Percentiles rank a stretch among this genome's conserved stretches.
These are phyloP conservation scores for Deroplatys truncata DNA, from an alignment of 2,888 invertebrate species.

Conservation along the genomic window DNA sequence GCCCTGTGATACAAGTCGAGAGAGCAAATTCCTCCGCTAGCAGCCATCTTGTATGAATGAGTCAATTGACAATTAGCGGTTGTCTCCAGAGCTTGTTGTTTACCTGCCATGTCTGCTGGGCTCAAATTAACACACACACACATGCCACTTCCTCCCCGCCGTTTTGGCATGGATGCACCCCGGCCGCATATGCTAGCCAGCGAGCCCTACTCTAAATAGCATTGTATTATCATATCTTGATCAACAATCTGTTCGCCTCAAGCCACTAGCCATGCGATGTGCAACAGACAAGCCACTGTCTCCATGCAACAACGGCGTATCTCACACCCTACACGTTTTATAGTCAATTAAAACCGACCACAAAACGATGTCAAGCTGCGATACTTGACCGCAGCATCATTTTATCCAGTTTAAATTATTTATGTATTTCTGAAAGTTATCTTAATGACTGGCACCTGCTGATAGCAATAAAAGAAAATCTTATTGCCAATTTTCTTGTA, in stretches of 20 bases:
- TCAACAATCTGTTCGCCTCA: conserved; percentile 5
- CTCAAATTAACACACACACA: not conserved
- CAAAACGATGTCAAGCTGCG: too few relatives aligned
- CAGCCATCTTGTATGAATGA: not conserved
- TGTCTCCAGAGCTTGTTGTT: not conserved
- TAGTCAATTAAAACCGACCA: too few relatives aligned
- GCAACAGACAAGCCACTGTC: not conserved
- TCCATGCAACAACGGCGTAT: not conserved
- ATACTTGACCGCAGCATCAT: too few relatives aligned
- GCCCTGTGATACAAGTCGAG: too few relatives aligned
- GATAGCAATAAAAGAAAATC: too few relatives aligned
- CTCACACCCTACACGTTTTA: not conserved
- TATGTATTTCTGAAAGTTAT: too few relatives aligned
- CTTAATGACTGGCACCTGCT: too few relatives aligned
- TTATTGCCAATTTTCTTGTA: too few relatives aligned
- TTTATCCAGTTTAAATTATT: too few relatives aligned
- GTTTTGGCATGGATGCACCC: not conserved
- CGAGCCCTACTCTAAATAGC: not conserved
- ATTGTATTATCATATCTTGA: conserved; percentile 12
- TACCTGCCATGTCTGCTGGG: not conserved
- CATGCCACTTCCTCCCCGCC: not conserved
- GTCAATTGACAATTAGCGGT: not conserved
- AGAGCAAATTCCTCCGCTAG: too few relatives aligned
- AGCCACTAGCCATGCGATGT: conserved; percentile 3
- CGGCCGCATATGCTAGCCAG: too few relatives aligned